Evolutionary conservation across 2,888 invertebrate species (phyloP), one percentile per base, ranked within the genome.

Genomic region (Craniophora ligustri): DNA sequence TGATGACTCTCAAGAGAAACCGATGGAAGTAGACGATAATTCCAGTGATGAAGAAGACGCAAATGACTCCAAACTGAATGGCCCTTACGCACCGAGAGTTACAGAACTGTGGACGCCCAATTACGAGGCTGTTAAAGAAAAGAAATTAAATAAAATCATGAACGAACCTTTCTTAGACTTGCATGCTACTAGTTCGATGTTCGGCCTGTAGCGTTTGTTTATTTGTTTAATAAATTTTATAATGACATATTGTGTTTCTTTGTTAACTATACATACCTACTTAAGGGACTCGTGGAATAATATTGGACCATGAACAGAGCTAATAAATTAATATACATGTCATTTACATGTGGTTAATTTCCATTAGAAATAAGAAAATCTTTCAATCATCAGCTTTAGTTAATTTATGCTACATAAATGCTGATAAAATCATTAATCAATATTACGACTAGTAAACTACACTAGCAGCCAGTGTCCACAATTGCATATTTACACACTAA

Each of bases 81-180:
- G 78, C 5, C 67, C 77, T 0, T 77, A 77, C 8, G 68, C 79
- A 0, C 85, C 86, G 0, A 86, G 81, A 67, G 60, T 76, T 0
- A 72, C 82, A 0, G 88, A 89, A 47, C 74, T 92, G 0, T 92
- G 92, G 92, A 86, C 87, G 0, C 83, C 89, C 0, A 91, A 93
- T 46, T 89, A 91, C 35, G 91, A 91, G 34, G 83, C 85, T 19
- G 82, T 94, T 0, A 89, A 94, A 67, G 92, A 94, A 61, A 94
- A 94, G 65, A 85, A 90, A 55, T 69, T 91, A 1, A 80, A 78
- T 16, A 92, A 87, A 85, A 84, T 94, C 13, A 76, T 84, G 30
- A 81, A 79, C 34, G 83, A 85, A 71, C 84, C 87, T 1, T 80
- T 89, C 40, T 68, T 91, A 55, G 86, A 90, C 48, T 73, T 81